Base-by-base conservation (phyloP, 2,113 vertebrate genomes). In the Tursiops truncatus region DNA sequence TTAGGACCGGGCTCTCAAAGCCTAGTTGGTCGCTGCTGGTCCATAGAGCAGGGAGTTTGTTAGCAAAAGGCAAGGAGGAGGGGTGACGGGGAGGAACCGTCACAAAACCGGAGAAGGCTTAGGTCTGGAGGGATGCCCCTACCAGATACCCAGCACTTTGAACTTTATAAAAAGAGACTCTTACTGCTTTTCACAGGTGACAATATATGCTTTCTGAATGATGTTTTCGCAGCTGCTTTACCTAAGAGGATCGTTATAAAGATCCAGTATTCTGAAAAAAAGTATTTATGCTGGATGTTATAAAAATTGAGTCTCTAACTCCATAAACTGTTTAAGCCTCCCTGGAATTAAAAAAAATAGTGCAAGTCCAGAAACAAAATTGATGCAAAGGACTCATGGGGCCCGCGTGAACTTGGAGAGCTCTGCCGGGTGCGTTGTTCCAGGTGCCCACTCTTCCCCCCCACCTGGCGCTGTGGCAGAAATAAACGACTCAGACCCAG, bases 101-200 rank as follows among this genome's bases (percentile, higher is more conserved):
- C 89, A 31, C 9, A 65, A 89, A 81, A 31, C 60, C 81, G 85
- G 76, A 79, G 53, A 94, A 86, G 70, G 44, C 23, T 56, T 38
- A 53, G 63, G 62, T 92, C 88, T 62, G 25, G 38, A 87, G 94
- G 85, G 96, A 95, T 56, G 85, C 81, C 47, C n/a, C 93, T 60
- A 4, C 38, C 80, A 91, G 77, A 96, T 70, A 94, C 60, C 67
- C 33, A 18, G 94, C 91, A 41, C 96, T 97, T 89, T 97, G 91
- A 97, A 97, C 81, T 96, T 97, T 58, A 89, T 89, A 93, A 97
- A 97, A 91, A 94, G 91, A 94, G 91, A 82, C 70, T 47, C 90
- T 88, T 60, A 31, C 73, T 92, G 63, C 65, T 58, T 89, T 89
- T 91, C 86, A 62, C 56, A 17, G 90, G 68, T 94, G 92, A 96